Conservation (phyloP, 53 echinoderm and acorn worm species). For the Hippasteria phrygiana region DNA sequence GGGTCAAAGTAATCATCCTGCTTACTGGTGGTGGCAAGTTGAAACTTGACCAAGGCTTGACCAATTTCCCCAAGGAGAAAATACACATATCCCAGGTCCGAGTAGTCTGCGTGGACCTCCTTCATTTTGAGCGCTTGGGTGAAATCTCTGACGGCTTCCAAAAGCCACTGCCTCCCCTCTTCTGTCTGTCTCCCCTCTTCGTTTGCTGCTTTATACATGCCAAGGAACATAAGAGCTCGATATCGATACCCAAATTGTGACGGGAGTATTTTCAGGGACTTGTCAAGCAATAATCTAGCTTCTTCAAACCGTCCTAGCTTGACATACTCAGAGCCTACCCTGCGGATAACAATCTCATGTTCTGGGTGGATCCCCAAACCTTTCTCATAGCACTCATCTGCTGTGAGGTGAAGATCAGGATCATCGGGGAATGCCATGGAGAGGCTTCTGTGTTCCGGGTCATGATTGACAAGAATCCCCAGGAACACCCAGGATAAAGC, state of each 20-base stretch:
- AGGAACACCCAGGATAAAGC: slow-evolving; percentile 86
- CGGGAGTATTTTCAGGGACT: slow-evolving; percentile 46
- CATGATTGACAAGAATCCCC: slow-evolving; percentile 85
- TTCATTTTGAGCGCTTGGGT: slow-evolving; percentile 64
- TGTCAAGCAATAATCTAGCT: slow-evolving; percentile 70
- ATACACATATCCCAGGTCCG: slow-evolving; percentile 80
- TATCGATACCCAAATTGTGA: slow-evolving; percentile 81
- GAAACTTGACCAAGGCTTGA: slow-evolving; percentile 71
- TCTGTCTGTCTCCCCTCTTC: slow-evolving; percentile 23
- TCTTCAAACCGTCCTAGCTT: slow-evolving; percentile 67
- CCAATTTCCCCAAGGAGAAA: slow-evolving; percentile 57
- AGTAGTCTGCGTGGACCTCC: slow-evolving; percentile 83
- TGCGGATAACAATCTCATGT: slow-evolving; percentile 68
- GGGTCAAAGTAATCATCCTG: slow-evolving; percentile 90
- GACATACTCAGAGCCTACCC: slow-evolving; percentile 86
- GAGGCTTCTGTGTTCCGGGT: slow-evolving; percentile 55
- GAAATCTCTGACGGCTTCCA: slow-evolving; percentile 67
- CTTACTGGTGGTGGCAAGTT: slow-evolving; percentile 63
- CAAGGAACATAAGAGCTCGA: slow-evolving; percentile 78
- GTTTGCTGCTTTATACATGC: slow-evolving; percentile 61
- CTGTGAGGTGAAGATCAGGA: slow-evolving; percentile 34
- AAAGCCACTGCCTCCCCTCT: slow-evolving; percentile 31
- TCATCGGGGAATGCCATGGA: slow-evolving; percentile 52
- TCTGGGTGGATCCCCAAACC: slow-evolving; percentile 61
- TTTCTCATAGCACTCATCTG: slow-evolving; percentile 68